These are phyloP conservation scores for Hypomecis atomaria DNA, from an alignment of 2,888 invertebrate genomes.

Conservation along the genomic window DNA sequence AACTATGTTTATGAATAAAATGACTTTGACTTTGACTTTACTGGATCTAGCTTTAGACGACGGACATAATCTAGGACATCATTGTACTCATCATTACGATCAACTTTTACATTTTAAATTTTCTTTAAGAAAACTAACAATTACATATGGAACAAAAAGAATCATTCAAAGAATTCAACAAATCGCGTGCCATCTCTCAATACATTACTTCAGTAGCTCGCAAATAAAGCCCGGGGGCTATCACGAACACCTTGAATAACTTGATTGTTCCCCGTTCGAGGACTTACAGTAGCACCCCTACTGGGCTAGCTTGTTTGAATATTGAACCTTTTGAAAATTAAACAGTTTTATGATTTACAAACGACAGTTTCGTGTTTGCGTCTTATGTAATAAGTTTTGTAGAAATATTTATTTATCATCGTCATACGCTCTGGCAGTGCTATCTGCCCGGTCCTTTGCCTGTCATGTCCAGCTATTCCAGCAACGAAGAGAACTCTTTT, in stretches of 20 bases:
- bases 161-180: neutral
- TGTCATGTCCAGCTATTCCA: too few relatives aligned
- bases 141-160: neutral
- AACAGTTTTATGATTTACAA: constrained; percentile 10
- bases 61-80: too few relatives aligned
- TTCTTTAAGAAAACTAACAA: too few relatives aligned
- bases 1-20: too few relatives aligned
- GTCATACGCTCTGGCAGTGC: neutral
- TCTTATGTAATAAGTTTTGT: neutral
- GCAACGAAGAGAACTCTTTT: too few relatives aligned
- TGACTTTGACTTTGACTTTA: too few relatives aligned
- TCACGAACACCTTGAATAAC: constrained; percentile 29
- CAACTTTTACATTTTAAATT: too few relatives aligned
- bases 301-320: constrained; percentile 14
- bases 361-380: neutral
- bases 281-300: constrained; percentile 25
- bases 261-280: constrained; percentile 8
- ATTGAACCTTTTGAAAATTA: constrained; percentile 5
- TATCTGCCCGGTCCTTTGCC: too few relatives aligned
- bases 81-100: too few relatives aligned
- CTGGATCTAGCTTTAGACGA: too few relatives aligned
- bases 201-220: constrained; percentile 14
- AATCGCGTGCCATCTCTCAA: constrained; percentile 18
- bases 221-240: constrained; percentile 25
- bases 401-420: neutral